Percentiles rank a stretch among this genome's conserved stretches.
These are phyloP conservation scores for Chymomyza caudatula DNA, from an alignment of 2,888 invertebrate genomes.

Conservation along the genomic window DNA sequence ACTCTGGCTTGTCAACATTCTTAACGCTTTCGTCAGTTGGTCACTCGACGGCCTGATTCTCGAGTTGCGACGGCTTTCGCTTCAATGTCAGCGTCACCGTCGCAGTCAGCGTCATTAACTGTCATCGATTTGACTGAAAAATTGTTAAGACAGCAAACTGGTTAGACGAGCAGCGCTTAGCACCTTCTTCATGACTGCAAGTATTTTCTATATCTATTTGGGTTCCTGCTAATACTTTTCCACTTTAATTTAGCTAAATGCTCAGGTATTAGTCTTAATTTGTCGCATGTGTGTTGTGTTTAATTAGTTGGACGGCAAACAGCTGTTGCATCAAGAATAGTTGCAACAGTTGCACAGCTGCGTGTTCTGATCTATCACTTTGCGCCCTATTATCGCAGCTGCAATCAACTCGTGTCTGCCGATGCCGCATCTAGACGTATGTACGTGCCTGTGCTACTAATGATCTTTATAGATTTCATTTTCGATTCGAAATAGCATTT, in stretches of 20 bases:
- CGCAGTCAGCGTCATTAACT: constrained; percentile 25
- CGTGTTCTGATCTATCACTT: neutral
- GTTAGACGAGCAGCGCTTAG: constrained; percentile 45
- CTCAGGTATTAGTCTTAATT: constrained; percentile 56
- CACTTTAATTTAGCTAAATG: constrained; percentile 59
- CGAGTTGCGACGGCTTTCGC: constrained; percentile 48
- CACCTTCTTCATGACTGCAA: neutral
- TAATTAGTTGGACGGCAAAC: constrained; percentile 6
- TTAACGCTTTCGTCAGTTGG: constrained; percentile 29
- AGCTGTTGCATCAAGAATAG: neutral
- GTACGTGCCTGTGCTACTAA: constrained; percentile 38
- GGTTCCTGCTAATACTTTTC: neutral
- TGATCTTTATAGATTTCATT: constrained; percentile 49
- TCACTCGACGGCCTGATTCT: constrained; percentile 46
- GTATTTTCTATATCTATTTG: neutral
- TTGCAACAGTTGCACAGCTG: neutral
- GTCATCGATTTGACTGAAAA: constrained; percentile 59
- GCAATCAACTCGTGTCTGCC: constrained; percentile 15
- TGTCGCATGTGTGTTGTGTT: constrained; percentile 34
- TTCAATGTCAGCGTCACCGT: constrained; percentile 57
- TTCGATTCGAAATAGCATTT: constrained; percentile 20
- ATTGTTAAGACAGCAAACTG: constrained; percentile 37
- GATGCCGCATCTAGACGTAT: neutral
- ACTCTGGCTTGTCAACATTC: constrained; percentile 30
- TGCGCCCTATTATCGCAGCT: constrained; percentile 18